phyloP scores from a whole-genome alignment of 2,888 invertebrate genomes.

The Antheraea yamamai region DNA sequence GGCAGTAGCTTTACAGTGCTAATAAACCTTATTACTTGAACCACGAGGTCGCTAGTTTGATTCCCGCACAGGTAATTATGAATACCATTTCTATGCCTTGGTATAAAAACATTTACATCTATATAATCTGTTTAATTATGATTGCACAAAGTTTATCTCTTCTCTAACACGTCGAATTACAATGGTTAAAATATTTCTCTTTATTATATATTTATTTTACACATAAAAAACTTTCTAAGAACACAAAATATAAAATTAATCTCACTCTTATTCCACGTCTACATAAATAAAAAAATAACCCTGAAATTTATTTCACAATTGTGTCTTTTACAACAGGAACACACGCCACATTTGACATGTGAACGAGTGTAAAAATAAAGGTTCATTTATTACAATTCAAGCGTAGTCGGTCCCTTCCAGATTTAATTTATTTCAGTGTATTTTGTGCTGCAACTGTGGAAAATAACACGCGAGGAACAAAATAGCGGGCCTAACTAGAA shows the following conservation, averaged over 20 bases:
- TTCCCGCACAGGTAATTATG: neutral
- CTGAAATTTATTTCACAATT: slow-evolving; percentile 26
- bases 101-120: no score
- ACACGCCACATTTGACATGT: slow-evolving; percentile 26
- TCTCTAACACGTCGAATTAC: neutral
- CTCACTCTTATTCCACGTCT: neutral
- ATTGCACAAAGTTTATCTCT: no score
- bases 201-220: neutral
- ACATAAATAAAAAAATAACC: slow-evolving; percentile 20
- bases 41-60: neutral
- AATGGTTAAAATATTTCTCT: neutral
- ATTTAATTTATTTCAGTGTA: neutral
- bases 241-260: neutral
- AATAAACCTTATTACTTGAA: neutral
- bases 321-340: slow-evolving; percentile 25
- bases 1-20: neutral
- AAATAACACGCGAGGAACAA: slow-evolving; percentile 30
- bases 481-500: slow-evolving; percentile 20
- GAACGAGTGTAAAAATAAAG: slow-evolving; percentile 14
- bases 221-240: slow-evolving; percentile 8
- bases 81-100: no score
- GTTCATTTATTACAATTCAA: slow-evolving; percentile 11
- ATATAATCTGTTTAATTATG: no score
- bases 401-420: slow-evolving; percentile 14
- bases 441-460: neutral